Base-by-base conservation (phyloP, 2,888 invertebrate genomes). In the Mermis nigrescens region DNA sequence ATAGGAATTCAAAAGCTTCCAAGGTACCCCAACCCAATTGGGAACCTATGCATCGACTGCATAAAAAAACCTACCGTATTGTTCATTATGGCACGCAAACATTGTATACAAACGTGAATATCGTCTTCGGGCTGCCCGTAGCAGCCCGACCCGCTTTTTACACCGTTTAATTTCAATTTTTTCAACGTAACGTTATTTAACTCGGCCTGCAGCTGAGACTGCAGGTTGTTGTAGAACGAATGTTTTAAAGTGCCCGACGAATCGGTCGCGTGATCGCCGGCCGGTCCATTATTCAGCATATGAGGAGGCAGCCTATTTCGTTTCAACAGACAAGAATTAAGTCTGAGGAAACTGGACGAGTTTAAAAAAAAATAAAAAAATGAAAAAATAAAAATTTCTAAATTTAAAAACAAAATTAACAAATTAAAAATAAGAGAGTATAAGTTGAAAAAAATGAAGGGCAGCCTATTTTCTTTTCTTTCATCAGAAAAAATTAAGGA, bases 51-150 rank as follows among this genome's bases (percentile, higher is more conserved):
- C n/a, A 22, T 57, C 4, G 7, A 52, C 4, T 7, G n/a, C 54
- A 19, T n/a, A 22, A 28, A 2, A 24, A 31, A 53, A 28, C 63
- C 61, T 63, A 79, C 78, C 81, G 95, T 95, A 74, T 98, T 95
- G 77, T 99, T 99, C 95, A 99, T 98, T 71, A 98, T 94, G 67
- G 95, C 95, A 61, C 95, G 81, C 80, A 98, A 83, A 74, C 95
- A 98, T 85, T 92, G 87, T 70, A 99, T 92, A 79, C 94, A 94
- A 62, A 95, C 91, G 76, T 98, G 95, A 70, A 98, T 92, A 74
- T 98, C 98, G 74, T 95, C 95, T 63, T 90, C 68, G 46, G 63
- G 65, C 31, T 63, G 65, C 29, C 66, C 68, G 54, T 12, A 12
- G 29, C 57, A 26, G 38, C n/a, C 7, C 27, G 55, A 55, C 7